Evolutionary conservation across 2,797 vertebrate species (phyloP).

Genomic region (Macropus fuliginosus): DNA sequence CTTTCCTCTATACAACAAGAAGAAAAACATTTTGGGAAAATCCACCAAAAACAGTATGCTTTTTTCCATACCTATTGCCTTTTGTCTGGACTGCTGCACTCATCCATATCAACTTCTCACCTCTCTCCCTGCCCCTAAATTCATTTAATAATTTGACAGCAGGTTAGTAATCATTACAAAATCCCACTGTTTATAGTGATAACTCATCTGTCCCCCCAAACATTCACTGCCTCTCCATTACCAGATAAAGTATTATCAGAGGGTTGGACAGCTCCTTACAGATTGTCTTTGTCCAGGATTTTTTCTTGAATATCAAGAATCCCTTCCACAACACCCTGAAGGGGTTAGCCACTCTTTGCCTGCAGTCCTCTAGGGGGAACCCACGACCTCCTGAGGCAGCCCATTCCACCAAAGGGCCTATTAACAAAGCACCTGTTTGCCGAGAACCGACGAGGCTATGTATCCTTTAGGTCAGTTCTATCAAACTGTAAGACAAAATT

Average conservation of each 20-base stretch:
- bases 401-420: neutral
- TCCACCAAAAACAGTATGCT: neutral
- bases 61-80: conserved; percentile 2
- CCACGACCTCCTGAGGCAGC: neutral
- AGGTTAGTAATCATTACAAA: neutral
- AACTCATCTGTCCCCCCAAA: neutral
- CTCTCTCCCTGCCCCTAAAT: neutral
- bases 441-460: neutral
- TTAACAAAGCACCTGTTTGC: neutral
- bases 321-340: neutral
- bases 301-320: neutral
- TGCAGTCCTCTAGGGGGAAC: neutral
- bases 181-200: neutral
- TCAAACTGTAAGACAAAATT: neutral
- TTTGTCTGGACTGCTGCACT: conserved; percentile 28
- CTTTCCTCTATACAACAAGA: neutral
- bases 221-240: neutral
- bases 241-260: neutral
- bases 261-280: neutral
- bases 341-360: neutral
- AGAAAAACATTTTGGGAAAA: neutral
- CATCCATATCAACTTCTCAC: neutral
- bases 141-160: neutral
- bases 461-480: neutral
- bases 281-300: neutral